Conservation (phyloP, 2,113 vertebrate species). For the Gasterosteus nipponicus region DNA sequence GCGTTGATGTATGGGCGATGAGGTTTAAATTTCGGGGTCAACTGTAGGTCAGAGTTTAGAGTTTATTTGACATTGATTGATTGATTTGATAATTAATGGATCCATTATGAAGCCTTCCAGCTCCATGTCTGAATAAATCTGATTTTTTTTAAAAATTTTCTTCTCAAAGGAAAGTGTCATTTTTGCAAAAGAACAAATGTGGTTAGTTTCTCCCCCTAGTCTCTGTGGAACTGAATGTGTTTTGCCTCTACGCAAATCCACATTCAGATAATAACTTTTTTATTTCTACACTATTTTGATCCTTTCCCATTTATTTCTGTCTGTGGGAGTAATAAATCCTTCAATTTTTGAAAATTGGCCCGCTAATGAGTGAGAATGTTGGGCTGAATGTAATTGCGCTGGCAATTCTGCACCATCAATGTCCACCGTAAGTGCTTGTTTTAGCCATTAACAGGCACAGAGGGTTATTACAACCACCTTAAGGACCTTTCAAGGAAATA, state of each 20-base stretch:
- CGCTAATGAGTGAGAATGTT: not conserved
- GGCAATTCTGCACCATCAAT: not conserved
- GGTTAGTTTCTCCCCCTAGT: not conserved
- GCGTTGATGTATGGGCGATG: not conserved
- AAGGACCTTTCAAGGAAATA: not conserved
- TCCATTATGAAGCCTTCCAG: not conserved
- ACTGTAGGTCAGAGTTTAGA: not conserved
- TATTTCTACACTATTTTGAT: not conserved
- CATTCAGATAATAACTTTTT: not conserved
- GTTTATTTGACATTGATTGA: not conserved
- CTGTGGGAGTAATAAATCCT: not conserved
- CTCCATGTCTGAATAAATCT: constrained; percentile 8
- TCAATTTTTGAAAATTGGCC: not conserved
- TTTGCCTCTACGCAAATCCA: not conserved
- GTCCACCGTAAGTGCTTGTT: not conserved
- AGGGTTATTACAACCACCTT: not conserved
- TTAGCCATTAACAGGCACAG: not conserved
- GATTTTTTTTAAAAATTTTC: not conserved
- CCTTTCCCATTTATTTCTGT: not conserved
- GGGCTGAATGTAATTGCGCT: not conserved
- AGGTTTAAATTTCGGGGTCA: not conserved
- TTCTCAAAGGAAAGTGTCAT: not conserved
- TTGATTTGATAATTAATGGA: constrained; percentile 21
- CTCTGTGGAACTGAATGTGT: not conserved
- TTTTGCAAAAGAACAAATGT: not conserved